A percentile compares a stretch with the other conserved stretches of the same genome.
phyloP scores from a whole-genome alignment of 2,888 invertebrate genomes.

The Drosophila gaucha region DNA sequence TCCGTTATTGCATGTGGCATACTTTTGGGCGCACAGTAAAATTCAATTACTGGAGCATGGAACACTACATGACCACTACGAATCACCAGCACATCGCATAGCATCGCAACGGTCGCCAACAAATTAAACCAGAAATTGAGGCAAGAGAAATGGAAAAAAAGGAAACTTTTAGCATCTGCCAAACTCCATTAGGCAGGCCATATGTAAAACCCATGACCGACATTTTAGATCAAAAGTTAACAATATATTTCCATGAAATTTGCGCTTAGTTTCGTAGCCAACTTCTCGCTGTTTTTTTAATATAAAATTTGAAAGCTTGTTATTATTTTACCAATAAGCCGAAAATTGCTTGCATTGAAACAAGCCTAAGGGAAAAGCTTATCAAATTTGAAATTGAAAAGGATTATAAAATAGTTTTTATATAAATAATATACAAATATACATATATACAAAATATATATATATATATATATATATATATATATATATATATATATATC shows the following conservation, averaged over 20 bases:
- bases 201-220: neutral
- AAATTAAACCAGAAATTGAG: constrained; percentile 6
- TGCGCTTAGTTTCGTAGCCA: neutral
- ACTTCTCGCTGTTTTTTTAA: too few species aligned
- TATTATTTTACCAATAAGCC: too few species aligned
- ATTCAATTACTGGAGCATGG: constrained; percentile 45
- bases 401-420: too few species aligned
- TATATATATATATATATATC: too few species aligned
- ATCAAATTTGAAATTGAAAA: too few species aligned
- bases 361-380: too few species aligned
- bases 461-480: too few species aligned
- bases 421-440: too few species aligned
- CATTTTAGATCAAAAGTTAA: neutral
- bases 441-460: too few species aligned
- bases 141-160: neutral
- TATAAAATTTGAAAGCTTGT: too few species aligned
- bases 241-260: constrained; percentile 1
- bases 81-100: constrained; percentile 7
- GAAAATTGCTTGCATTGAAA: too few species aligned
- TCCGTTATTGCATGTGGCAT: constrained; percentile 60
- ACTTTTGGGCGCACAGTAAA: constrained; percentile 44
- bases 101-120: constrained; percentile 9
- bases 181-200: constrained; percentile 8
- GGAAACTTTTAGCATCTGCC: constrained; percentile 9
- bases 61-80: constrained; percentile 18